Evolutionary conservation across 2,797 vertebrate genomes (phyloP).

Genomic region (Nannoperca obscura): DNA sequence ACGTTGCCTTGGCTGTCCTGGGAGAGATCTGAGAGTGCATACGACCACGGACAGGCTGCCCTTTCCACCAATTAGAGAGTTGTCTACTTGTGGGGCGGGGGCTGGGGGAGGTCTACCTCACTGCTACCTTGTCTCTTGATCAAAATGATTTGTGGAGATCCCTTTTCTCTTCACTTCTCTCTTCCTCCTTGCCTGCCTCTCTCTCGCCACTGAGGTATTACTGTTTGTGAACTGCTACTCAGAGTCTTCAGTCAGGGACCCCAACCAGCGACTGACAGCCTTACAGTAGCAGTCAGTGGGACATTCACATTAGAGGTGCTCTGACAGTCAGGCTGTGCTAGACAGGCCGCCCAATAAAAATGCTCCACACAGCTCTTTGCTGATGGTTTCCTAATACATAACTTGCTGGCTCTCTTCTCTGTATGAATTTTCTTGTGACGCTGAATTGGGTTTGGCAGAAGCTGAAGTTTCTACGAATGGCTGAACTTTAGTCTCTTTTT

Average conservation of each 20-base stretch:
- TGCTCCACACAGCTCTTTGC: conserved; percentile 60
- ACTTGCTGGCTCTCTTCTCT: conserved; percentile 55
- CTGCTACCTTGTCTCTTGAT: conserved; percentile 82
- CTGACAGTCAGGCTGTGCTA: conserved; percentile 65
- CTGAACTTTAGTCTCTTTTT: conserved; percentile 63
- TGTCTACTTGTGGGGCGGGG: conserved; percentile 78
- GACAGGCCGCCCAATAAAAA: conserved; percentile 71
- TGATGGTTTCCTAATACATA: conserved; percentile 56
- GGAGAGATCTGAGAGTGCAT: conserved; percentile 85
- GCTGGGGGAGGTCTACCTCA: conserved; percentile 76
- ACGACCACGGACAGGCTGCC: conserved; percentile 83
- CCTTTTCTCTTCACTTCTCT: conserved; percentile 68
- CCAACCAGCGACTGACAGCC: conserved; percentile 77
- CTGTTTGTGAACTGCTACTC: conserved; percentile 74
- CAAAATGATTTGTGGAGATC: conserved; percentile 80
- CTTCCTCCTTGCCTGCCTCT: conserved; percentile 53
- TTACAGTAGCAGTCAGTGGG: conserved; percentile 76
- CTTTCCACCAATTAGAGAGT: conserved; percentile 88
- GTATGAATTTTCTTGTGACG: conserved; percentile 41
- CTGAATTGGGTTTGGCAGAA: conserved; percentile 52
- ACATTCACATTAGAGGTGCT: conserved; percentile 74
- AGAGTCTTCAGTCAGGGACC: conserved; percentile 79
- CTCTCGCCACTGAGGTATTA: conserved; percentile 62
- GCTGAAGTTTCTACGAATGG: conserved; percentile 60
- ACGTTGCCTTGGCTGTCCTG: conserved; percentile 84